Evolutionary conservation across 2,888 invertebrate genomes (phyloP).

Genomic region (Chaetoderma sp.): DNA sequence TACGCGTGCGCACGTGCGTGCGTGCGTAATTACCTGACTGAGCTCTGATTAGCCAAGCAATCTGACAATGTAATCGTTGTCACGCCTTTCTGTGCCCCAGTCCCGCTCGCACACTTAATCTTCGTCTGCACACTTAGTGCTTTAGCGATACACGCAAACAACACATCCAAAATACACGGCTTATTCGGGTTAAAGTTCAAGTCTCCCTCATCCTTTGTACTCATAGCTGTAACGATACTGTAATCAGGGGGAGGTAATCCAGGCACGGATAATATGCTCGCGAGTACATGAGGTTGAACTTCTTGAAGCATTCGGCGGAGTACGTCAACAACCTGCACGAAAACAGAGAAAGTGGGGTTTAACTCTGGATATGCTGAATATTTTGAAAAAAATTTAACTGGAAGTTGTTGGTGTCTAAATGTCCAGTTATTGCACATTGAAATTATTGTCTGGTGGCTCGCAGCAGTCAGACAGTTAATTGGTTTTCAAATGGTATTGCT

Average conservation of each 20-base stretch:
- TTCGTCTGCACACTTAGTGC: constrained; percentile 91
- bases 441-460: no score
- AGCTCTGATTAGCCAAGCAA: constrained; percentile 39
- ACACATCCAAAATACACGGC: constrained; percentile 86
- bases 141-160: constrained; percentile 91
- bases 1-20: no score
- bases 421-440: no score
- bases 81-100: constrained; percentile 66
- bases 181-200: constrained; percentile 67
- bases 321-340: constrained; percentile 82
- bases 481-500: not conserved
- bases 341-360: not conserved
- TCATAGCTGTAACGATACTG: constrained; percentile 76
- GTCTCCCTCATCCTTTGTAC: constrained; percentile 45
- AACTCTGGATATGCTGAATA: no score
- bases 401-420: no score
- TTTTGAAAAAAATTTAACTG: no score
- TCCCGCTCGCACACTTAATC: constrained; percentile 79
- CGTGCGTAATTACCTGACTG: constrained; percentile 15
- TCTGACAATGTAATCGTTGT: constrained; percentile 75
- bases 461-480: not conserved
- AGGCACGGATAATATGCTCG: constrained; percentile 81
- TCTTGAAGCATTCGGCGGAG: constrained; percentile 89
- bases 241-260: constrained; percentile 81
- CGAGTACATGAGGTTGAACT: constrained; percentile 86